These are phyloP conservation scores for Bradynema listronoti DNA, from an alignment of 1,140 invertebrate species.

Conservation along the genomic window DNA sequence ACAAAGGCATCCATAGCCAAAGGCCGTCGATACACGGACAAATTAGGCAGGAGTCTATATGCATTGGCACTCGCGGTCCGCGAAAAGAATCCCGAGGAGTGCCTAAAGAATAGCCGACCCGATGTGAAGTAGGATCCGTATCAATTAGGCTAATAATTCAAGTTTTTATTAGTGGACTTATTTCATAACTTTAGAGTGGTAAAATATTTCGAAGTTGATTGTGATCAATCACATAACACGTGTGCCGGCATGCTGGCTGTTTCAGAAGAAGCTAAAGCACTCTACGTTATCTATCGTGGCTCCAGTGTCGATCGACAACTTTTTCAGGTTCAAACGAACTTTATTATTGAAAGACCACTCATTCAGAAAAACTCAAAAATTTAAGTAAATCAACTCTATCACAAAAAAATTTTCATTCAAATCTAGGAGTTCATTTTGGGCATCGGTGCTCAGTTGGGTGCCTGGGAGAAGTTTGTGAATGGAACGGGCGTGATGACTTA, in stretches of 20 bases:
- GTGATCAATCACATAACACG: constrained; percentile 48
- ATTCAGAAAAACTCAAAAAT: too few relatives aligned
- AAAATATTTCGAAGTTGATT: constrained; percentile 55
- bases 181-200: constrained; percentile 37
- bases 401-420: constrained; percentile 17
- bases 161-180: not conserved
- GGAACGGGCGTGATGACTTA: constrained; percentile 56
- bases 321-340: constrained; percentile 25
- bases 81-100: constrained; percentile 41
- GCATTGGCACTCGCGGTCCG: constrained; percentile 43
- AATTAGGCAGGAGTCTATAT: constrained; percentile 52
- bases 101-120: constrained; percentile 45
- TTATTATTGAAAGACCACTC: too few relatives aligned
- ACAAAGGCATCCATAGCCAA: constrained; percentile 46
- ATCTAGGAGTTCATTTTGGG: constrained; percentile 52
- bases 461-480: constrained; percentile 57
- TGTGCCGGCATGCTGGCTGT: constrained; percentile 56
- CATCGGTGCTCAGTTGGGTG: constrained; percentile 55
- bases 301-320: constrained; percentile 50
- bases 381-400: too few relatives aligned
- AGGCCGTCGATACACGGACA: constrained; percentile 54
- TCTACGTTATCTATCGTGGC: constrained; percentile 55
- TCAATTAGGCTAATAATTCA: not conserved
- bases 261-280: constrained; percentile 54
- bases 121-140: constrained; percentile 56